These are phyloP conservation scores for Drosophila aff. DNA, from an alignment of 1,140 invertebrate species.

Conservation along the genomic window DNA sequence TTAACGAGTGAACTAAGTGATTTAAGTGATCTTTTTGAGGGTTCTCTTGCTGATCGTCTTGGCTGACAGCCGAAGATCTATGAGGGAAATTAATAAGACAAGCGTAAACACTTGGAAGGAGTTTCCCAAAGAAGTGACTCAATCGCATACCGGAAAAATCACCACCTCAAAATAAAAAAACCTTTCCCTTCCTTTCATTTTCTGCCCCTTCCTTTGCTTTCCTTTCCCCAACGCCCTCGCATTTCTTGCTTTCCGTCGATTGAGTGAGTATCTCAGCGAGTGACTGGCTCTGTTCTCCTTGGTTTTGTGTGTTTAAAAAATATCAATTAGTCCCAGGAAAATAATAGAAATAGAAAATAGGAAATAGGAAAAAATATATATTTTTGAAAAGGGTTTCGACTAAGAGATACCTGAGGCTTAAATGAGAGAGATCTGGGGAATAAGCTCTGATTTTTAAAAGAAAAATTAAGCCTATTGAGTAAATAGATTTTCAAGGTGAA, in stretches of 20 bases:
- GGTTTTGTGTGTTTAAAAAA: conserved; percentile 16
- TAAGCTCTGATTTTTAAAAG: neutral
- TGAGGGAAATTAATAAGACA: conserved; percentile 80
- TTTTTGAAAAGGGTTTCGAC: neutral
- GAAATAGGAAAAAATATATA: too few species aligned
- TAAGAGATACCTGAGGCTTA: neutral
- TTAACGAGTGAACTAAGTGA: conserved; percentile 33
- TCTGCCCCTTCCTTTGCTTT: too few species aligned
- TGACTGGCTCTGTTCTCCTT: conserved; percentile 19
- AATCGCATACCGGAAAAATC: conserved; percentile 46
- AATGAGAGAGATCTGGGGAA: neutral
- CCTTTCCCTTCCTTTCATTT: conserved; percentile 1
- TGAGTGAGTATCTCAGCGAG: conserved; percentile 24
- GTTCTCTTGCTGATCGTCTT: conserved; percentile 7
- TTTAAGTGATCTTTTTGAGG: conserved; percentile 7
- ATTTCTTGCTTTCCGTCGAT: conserved; percentile 5
- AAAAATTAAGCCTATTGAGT: neutral
- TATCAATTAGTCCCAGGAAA: neutral
- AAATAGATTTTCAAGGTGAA: neutral
- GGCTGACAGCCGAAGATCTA: conserved; percentile 73
- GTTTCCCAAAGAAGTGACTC: conserved; percentile 53
- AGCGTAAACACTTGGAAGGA: conserved; percentile 76
- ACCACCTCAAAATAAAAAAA: neutral
- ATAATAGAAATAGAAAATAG: neutral
- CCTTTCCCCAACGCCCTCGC: conserved; percentile 7